These are phyloP conservation scores for Seira ritae DNA, from an alignment of 2,888 invertebrate genomes.

Conservation along the genomic window DNA sequence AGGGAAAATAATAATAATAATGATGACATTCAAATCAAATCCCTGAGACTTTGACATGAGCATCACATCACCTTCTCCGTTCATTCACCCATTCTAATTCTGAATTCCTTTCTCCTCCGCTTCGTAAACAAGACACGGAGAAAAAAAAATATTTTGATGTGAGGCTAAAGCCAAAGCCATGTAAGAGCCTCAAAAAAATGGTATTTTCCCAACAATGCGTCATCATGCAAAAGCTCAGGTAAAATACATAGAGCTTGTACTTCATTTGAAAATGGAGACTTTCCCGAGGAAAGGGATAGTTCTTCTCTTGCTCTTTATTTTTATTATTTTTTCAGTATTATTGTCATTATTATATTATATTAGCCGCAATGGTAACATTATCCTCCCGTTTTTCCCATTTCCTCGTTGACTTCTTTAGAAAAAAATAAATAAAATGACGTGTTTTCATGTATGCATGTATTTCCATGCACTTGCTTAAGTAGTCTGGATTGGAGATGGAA, in stretches of 20 bases:
- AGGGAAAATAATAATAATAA: slow-evolving; percentile 32
- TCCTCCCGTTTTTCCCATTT: background rate
- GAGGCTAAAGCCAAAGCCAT: too few relatives aligned
- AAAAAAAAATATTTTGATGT: too few relatives aligned
- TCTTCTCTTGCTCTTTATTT: too few relatives aligned
- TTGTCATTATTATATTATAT: background rate
- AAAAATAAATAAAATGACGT: too few relatives aligned
- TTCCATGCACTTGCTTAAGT: too few relatives aligned
- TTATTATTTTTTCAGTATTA: background rate
- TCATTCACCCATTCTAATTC: too few relatives aligned
- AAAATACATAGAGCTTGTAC: too few relatives aligned
- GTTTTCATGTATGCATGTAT: too few relatives aligned
- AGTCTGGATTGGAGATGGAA: background rate
- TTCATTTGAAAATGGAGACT: too few relatives aligned
- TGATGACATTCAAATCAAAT: slow-evolving; percentile 54
- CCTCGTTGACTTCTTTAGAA: background rate
- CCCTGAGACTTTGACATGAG: slow-evolving; percentile 27
- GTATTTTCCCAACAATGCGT: background rate
- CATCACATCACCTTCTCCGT: background rate
- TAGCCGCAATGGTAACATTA: slow-evolving; percentile 9
- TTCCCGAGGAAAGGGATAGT: too few relatives aligned
- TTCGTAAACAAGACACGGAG: too few relatives aligned
- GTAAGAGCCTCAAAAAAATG: background rate
- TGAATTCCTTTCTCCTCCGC: too few relatives aligned
- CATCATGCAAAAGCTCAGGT: background rate